phyloP scores from a whole-genome alignment of 2,888 invertebrate species.

The Galeopsomyia nigrocyanea region DNA sequence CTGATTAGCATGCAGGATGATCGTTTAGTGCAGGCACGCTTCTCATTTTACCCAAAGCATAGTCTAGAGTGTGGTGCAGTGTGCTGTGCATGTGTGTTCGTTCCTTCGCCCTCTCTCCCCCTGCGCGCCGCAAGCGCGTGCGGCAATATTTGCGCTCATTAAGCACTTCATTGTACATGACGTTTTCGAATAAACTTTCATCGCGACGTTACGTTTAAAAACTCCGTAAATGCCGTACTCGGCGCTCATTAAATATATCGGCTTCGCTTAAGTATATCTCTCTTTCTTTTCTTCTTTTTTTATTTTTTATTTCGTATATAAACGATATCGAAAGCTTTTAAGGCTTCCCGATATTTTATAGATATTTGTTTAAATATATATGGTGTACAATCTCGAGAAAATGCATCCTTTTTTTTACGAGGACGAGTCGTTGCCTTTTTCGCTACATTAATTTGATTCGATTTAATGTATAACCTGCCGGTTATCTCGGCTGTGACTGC shows the following conservation, averaged over 20 bases:
- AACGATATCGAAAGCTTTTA: too few species aligned
- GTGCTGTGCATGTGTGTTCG: background rate
- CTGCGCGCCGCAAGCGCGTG: conserved; percentile 3
- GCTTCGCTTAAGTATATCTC: too few species aligned
- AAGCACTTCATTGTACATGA: conserved; percentile 3
- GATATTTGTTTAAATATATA: too few species aligned
- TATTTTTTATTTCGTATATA: too few species aligned
- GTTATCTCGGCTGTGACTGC: conserved; percentile 14
- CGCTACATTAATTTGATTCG: conserved; percentile 25
- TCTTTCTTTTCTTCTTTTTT: too few species aligned
- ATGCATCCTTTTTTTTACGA: too few species aligned
- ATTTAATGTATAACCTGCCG: conserved; percentile 2
- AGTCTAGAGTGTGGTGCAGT: background rate
- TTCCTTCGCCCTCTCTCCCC: background rate
- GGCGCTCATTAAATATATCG: too few species aligned
- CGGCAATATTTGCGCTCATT: conserved; percentile 21
- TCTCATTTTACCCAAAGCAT: conserved; percentile 38
- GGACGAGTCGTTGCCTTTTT: background rate
- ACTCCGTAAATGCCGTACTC: too few species aligned
- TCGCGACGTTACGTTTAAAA: too few species aligned
- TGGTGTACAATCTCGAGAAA: too few species aligned
- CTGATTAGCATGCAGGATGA: conserved; percentile 47
- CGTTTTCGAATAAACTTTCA: conserved; percentile 9
- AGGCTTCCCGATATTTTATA: too few species aligned
- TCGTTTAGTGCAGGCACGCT: conserved; percentile 33